phyloP scores from a whole-genome alignment of 2,888 invertebrate species.

The Patella depressa region DNA sequence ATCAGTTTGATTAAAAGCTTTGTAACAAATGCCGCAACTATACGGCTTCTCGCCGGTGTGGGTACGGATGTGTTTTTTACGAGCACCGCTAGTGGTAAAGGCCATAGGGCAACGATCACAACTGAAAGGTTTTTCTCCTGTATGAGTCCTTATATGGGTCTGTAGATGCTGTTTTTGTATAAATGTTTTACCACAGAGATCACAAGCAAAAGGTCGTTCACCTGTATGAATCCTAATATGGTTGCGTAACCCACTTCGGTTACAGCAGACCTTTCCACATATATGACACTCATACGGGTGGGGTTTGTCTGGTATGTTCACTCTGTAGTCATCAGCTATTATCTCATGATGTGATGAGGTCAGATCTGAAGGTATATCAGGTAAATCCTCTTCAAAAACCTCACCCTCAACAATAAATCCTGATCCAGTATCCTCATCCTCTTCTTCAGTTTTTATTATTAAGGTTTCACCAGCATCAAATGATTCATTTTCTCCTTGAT shows the following conservation, averaged over 20 bases:
- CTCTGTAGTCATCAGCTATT: too few relatives aligned
- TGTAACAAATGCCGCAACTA: not conserved
- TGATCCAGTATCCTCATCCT: too few relatives aligned
- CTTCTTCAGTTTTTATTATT: too few relatives aligned
- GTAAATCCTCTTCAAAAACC: too few relatives aligned
- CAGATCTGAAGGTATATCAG: too few relatives aligned
- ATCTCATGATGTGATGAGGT: too few relatives aligned
- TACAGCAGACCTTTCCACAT: not conserved
- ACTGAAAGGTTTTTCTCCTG: not conserved
- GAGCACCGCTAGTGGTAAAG: not conserved
- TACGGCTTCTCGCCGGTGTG: not conserved
- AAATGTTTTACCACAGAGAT: not conserved
- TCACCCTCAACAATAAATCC: too few relatives aligned
- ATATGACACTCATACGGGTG: not conserved
- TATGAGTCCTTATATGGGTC: not conserved
- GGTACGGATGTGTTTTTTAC: not conserved
- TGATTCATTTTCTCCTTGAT: too few relatives aligned
- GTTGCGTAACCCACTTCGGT: not conserved
- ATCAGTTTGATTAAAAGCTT: not conserved
- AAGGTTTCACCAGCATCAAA: too few relatives aligned
- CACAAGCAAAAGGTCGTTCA: not conserved
- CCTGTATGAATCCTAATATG: conserved; percentile 1
- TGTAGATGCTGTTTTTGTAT: not conserved
- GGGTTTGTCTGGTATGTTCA: too few relatives aligned
- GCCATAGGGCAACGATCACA: not conserved